Evolutionary conservation across 1,140 invertebrate species (phyloP).

Genomic region (Ceratina japonica): DNA sequence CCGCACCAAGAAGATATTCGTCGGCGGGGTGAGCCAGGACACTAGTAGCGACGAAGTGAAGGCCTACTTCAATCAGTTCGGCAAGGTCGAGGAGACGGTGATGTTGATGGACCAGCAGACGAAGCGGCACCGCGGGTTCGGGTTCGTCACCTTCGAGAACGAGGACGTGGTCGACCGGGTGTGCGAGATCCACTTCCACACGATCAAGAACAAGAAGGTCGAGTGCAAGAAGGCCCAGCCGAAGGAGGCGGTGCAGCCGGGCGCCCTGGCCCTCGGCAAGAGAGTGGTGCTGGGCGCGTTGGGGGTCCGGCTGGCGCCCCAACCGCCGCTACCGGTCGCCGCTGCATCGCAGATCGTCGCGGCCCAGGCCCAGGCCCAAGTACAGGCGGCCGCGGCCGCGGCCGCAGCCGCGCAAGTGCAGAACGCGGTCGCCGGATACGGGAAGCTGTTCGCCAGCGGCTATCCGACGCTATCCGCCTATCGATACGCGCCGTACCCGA

Average conservation of each 20-base stretch:
- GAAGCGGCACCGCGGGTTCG: constrained; percentile 93
- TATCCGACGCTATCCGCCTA: constrained; percentile 83
- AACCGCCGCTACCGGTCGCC: constrained; percentile 79
- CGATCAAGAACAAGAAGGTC: constrained; percentile 95
- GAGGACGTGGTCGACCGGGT: constrained; percentile 94
- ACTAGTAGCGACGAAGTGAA: constrained; percentile 94
- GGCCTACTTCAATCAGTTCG: constrained; percentile 94
- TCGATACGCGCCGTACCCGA: constrained; percentile 86
- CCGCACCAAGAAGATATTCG: constrained; percentile 95
- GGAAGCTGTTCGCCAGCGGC: constrained; percentile 83
- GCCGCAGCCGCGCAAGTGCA: constrained; percentile 83
- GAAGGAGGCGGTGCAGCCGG: constrained; percentile 91
- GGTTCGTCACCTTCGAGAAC: constrained; percentile 95
- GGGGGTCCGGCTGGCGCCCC: constrained; percentile 83
- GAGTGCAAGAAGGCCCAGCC: constrained; percentile 96
- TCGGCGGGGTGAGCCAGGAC: constrained; percentile 94
- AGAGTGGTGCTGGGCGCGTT: constrained; percentile 85
- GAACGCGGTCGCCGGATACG: constrained; percentile 83
- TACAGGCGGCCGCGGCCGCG: constrained; percentile 80
- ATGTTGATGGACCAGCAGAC: constrained; percentile 98
- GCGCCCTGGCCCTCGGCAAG: constrained; percentile 86
- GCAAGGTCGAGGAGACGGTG: constrained; percentile 94
- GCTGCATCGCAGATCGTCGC: constrained; percentile 80
- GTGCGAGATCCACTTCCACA: constrained; percentile 95
- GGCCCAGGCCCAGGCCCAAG: constrained; percentile 80